These are phyloP conservation scores for Ctenicera cuprea DNA, from an alignment of 2,888 invertebrate species.

Conservation along the genomic window DNA sequence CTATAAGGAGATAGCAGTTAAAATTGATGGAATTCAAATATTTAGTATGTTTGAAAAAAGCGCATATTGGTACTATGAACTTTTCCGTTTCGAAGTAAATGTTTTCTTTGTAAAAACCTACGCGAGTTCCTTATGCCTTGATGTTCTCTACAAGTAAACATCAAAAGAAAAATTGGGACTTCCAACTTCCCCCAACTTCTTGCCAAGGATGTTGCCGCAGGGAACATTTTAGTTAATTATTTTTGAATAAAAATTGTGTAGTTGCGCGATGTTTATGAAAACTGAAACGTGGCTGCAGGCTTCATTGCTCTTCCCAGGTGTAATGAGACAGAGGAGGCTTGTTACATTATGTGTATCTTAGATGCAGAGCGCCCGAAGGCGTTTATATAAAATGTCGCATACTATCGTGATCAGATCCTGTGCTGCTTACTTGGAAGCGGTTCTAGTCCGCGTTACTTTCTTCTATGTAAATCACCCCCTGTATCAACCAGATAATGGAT, in stretches of 20 bases:
- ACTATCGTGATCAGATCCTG: conserved; percentile 8
- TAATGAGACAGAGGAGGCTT: neutral
- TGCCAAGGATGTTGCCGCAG: neutral
- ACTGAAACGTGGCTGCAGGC: conserved; percentile 13
- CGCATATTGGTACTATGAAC: neutral
- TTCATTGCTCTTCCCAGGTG: neutral
- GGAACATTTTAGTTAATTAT: conserved; percentile 26
- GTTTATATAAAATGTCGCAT: conserved; percentile 7
- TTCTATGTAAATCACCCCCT: conserved; percentile 20
- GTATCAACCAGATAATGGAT: conserved; percentile 18
- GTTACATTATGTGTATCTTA: neutral
- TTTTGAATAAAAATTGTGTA: conserved; percentile 23
- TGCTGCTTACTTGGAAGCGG: neutral
- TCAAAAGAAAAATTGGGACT: conserved; percentile 24
- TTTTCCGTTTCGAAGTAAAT: neutral
- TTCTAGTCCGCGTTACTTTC: neutral
- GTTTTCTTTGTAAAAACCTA: neutral
- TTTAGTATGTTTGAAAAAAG: no score
- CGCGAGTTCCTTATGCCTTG: neutral
- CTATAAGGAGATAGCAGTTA: neutral
- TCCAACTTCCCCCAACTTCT: conserved; percentile 3
- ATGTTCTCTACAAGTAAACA: conserved; percentile 14
- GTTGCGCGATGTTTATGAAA: conserved; percentile 15
- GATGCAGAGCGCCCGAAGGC: neutral
- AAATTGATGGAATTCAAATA: no score